Evolutionary conservation across 1,140 invertebrate species (phyloP), one percentile per base, ranked within the genome.

Genomic region (Helicorthomorpha holstii): DNA sequence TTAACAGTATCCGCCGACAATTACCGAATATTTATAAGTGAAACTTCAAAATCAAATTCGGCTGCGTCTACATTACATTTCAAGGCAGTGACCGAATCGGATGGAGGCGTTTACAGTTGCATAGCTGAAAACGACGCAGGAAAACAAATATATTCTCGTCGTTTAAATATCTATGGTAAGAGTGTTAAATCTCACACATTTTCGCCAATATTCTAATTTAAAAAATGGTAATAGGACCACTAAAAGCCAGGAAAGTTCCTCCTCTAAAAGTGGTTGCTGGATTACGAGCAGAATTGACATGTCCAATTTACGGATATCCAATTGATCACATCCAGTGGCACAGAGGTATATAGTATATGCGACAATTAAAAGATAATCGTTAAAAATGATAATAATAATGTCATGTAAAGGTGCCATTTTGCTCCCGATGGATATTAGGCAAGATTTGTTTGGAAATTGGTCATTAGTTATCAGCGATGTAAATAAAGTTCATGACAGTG

Each of bases 201-300:
- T n/a, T n/a, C n/a, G n/a, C n/a, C n/a, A n/a, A n/a, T n/a, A n/a
- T n/a, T n/a, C n/a, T n/a, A n/a, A n/a, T n/a, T n/a, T n/a, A n/a
- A n/a, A n/a, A n/a, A n/a, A n/a, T n/a, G n/a, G n/a, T n/a, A n/a
- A n/a, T n/a, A n/a, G 43, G 22, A 4, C 29, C 7, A 7, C 7
- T 34, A 25, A 2, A 47, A 19, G 49, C 34, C 3, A 52, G 50
- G 4, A 45, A 45, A 46, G 34, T 29, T 45, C 43, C 43, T 14
- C 94, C 95, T 67, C 83, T 91, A 61, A 85, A 88, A 25, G 91
- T 94, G 42, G 90, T 94, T 3, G 89, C 91, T 42, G 89, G 89
- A 54, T 85, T 92, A 64, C 85, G 78, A 14, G 73, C 93, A 51
- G 75, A 85, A 50, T 83, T 92, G 0, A 84, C 85, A 54, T 95